Evolutionary conservation across 2,113 vertebrate species (phyloP).

Genomic region (Microcebus lehilahytsara): DNA sequence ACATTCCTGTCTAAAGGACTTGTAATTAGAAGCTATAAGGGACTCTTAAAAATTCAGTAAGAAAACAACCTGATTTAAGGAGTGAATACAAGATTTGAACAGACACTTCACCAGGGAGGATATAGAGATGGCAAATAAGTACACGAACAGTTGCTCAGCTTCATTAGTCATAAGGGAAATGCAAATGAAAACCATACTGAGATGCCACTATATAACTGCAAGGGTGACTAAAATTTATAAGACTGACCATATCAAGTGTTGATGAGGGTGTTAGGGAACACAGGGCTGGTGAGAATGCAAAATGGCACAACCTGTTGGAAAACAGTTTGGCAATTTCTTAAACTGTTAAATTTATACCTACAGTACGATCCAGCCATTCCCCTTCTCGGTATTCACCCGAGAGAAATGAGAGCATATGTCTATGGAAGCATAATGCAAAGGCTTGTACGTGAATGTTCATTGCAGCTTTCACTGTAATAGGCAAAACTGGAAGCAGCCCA

Average conservation of each 20-base stretch:
- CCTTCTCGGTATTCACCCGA: not conserved
- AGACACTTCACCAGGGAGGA: not conserved
- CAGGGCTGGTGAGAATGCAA: not conserved
- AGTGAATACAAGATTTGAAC: not conserved
- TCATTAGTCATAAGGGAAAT: not conserved
- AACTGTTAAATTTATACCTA: not conserved
- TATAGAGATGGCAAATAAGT: not conserved
- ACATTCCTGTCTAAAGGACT: not conserved
- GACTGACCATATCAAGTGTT: not conserved
- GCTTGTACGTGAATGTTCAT: not conserved
- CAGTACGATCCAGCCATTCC: not conserved
- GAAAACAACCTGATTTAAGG: not conserved
- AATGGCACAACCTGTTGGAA: not conserved
- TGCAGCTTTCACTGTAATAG: not conserved
- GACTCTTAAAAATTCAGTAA: not conserved
- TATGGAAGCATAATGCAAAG: not conserved
- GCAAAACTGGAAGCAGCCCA: not conserved
- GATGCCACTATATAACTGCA: accelerated
- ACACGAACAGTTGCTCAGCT: not conserved
- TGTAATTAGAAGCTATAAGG: not conserved
- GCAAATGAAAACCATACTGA: not conserved
- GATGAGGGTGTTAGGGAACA: not conserved
- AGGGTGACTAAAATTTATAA: not conserved
- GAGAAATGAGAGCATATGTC: not conserved
- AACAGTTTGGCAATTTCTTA: not conserved